These are phyloP conservation scores for Stenichneumon culpator DNA, from an alignment of 2,888 invertebrate genomes.

Conservation along the genomic window DNA sequence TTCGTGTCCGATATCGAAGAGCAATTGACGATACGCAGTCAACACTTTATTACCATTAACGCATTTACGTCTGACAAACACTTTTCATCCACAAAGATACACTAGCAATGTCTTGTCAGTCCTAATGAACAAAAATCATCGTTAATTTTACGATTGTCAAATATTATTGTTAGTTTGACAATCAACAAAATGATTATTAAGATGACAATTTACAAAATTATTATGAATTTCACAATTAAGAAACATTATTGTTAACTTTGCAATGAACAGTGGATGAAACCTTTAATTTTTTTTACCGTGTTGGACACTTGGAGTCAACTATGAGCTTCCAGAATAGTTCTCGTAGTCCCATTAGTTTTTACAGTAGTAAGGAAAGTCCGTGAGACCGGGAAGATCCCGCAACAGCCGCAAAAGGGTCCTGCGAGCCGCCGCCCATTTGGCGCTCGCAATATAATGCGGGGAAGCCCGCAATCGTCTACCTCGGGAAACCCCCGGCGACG, in stretches of 20 bases:
- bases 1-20: background rate
- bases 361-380: background rate
- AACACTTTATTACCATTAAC: background rate
- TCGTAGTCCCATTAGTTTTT: background rate
- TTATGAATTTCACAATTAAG: background rate
- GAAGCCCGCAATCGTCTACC: slow-evolving; percentile 54
- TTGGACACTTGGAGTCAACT: background rate
- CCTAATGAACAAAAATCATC: background rate
- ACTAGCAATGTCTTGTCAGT: background rate
- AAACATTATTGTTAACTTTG: background rate
- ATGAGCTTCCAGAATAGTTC: background rate
- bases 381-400: slow-evolving; percentile 9
- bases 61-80: background rate
- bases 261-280: background rate
- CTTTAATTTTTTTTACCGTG: background rate
- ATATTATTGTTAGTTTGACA: too few species aligned
- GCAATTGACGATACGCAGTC: background rate
- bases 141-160: too few species aligned
- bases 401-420: slow-evolving; percentile 31
- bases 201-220: too few species aligned
- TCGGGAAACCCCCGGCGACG: slow-evolving; percentile 56
- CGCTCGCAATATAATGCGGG: slow-evolving; percentile 56
- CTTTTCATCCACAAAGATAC: background rate
- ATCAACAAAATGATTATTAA: too few species aligned
- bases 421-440: slow-evolving; percentile 35